A percentile compares a stretch with the other conserved stretches of the same genome.
These are phyloP conservation scores for Saccopteryx leptura DNA, from an alignment of 2,113 vertebrate species.

Conservation along the genomic window DNA sequence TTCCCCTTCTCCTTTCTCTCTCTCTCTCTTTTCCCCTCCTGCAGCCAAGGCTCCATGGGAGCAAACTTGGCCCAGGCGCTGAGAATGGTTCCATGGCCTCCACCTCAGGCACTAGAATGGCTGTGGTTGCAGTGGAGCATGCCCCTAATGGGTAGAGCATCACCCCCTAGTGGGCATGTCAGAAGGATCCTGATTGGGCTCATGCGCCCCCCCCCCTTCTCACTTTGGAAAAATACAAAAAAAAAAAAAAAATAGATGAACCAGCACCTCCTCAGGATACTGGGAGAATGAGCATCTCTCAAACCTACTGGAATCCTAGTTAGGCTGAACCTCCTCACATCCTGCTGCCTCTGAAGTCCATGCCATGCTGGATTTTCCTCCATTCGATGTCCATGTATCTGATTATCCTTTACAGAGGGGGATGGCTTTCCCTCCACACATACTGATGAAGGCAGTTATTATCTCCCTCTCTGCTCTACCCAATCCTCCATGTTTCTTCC, in stretches of 20 bases:
- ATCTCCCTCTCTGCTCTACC: neutral
- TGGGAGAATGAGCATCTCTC: neutral
- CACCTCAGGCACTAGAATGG: too few species aligned
- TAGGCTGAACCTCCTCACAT: neutral
- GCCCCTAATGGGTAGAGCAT: too few species aligned
- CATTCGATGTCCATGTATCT: neutral
- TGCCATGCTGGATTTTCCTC: neutral
- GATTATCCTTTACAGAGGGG: neutral
- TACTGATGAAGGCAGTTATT: neutral
- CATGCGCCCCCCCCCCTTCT: too few species aligned
- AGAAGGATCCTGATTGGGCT: too few species aligned
- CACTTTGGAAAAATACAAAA: too few species aligned
- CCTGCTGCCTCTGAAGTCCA: neutral
- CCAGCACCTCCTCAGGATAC: neutral
- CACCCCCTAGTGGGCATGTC: too few species aligned
- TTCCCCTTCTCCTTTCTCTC: too few species aligned
- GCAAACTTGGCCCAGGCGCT: too few species aligned
- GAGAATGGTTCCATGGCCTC: too few species aligned
- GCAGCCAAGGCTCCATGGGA: too few species aligned
- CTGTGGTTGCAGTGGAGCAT: too few species aligned
- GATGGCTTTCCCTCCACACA: neutral
- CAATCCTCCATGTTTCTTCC: neutral
- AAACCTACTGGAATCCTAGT: neutral
- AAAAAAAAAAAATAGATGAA: neutral
- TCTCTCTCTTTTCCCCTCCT: too few species aligned